Evolutionary conservation across 2,888 invertebrate species (phyloP).

Genomic region (Dynastes maya): DNA sequence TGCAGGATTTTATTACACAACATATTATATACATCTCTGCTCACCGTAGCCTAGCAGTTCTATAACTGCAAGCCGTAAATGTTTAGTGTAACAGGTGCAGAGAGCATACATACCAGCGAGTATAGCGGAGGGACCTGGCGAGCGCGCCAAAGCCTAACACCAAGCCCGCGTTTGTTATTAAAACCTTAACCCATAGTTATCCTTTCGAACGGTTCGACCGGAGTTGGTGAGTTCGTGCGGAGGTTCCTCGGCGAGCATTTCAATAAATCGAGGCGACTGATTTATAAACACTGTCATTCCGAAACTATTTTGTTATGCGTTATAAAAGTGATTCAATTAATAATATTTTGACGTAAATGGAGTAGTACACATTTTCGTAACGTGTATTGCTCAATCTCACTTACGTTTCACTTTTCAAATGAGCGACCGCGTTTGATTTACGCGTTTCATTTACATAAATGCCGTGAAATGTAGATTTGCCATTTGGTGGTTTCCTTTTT

Average conservation of each 20-base stretch:
- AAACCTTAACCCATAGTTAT: conserved; percentile 27
- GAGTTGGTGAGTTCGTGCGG: conserved; percentile 1
- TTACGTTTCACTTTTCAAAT: conserved; percentile 42
- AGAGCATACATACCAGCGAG: neutral
- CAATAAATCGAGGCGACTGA: conserved; percentile 37
- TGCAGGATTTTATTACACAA: conserved; percentile 39
- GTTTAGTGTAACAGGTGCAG: conserved; percentile 31
- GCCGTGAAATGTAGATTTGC: neutral
- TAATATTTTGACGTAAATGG: conserved; percentile 45
- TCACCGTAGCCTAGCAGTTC: conserved; percentile 16
- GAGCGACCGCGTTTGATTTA: conserved; percentile 4
- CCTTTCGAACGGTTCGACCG: conserved; percentile 31
- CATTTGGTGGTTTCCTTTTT: neutral
- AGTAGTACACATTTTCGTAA: conserved; percentile 33
- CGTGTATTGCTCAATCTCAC: conserved; percentile 2
- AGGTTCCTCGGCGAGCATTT: conserved; percentile 10
- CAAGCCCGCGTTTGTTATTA: conserved; percentile 39
- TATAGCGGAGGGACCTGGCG: too few species aligned
- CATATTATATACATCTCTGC: neutral
- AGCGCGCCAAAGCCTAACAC: neutral
- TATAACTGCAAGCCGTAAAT: conserved; percentile 36
- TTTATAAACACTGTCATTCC: conserved; percentile 46
- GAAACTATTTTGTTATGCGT: conserved; percentile 40
- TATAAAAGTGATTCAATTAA: conserved; percentile 42
- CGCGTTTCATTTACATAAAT: conserved; percentile 7